Evolutionary conservation across 2,113 vertebrate species (phyloP), one percentile per base, ranked within the genome.

Genomic region (Megalops atlanticus): DNA sequence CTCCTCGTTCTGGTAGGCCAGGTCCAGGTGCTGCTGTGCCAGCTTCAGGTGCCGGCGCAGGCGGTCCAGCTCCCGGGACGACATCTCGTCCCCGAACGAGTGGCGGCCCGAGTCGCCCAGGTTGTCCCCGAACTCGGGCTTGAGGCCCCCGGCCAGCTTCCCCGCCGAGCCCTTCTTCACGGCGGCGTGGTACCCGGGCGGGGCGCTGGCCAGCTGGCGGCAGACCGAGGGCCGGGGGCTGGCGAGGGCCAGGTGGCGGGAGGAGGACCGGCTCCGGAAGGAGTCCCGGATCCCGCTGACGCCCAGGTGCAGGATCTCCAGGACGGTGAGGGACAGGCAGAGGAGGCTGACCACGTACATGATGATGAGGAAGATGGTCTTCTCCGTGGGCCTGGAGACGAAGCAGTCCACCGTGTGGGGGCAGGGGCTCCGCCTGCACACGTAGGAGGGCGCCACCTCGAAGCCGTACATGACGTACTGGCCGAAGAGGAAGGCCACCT

Each of bases 361-460:
- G 85, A 96, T 87, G 73, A 96, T 86, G 43, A 97, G 92, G 88
- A 97, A 97, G 86, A 97, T 96, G 24, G 95, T 95, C 88, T 97
- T 97, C 90, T 97, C 96, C 0, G 96, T 97, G 82, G 96, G 96
- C 15, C 96, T 93, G 14, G 96, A 97, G 82, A 97, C 93, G 0
- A 97, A 97, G 90, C 96, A 97, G 86, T 97, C 96, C 15, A 97
- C 95, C 0, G 89, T 94, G 90, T 97, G 96, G 0, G 96, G 96
- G 86, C 96, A 97, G 5, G 96, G 96, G 3, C 87, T 91, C 79
- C 93, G 94, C 0, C 78, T 93, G 92, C 96, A 97, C 41, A 96
- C 76, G 0, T 95, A 97, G 4, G 92, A 95, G 0, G 95, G 93
- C 0, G 87, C 93, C 24, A 97, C 96, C 86, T 96, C 91, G 0